Percentiles rank a stretch among this genome's conserved stretches.
These are phyloP conservation scores for Thyatira batis DNA, from an alignment of 2,888 invertebrate species.

Conservation along the genomic window DNA sequence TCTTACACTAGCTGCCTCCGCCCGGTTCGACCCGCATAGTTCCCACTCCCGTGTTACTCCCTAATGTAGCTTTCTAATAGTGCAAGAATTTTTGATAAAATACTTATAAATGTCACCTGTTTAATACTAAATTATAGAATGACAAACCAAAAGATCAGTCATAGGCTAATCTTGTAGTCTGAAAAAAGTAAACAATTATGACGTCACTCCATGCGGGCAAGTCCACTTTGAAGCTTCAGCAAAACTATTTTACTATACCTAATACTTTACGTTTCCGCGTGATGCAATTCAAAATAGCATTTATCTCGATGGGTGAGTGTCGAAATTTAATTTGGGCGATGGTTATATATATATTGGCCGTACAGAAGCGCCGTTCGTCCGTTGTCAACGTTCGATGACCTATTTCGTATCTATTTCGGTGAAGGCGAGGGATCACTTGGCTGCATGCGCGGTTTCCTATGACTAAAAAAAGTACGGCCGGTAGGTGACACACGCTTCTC, in stretches of 20 bases:
- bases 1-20: too few species aligned
- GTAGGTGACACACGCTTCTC: conserved; percentile 20
- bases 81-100: too few species aligned
- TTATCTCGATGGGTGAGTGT: neutral
- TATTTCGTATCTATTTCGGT: conserved; percentile 63
- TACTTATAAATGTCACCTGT: neutral
- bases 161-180: neutral
- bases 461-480: conserved; percentile 19
- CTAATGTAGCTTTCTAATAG: too few species aligned
- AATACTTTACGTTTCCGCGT: neutral
- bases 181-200: conserved; percentile 4
- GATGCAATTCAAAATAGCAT: neutral
- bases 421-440: conserved; percentile 41
- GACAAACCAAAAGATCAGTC: neutral
- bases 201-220: neutral
- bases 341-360: conserved; percentile 9
- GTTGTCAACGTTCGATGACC: conserved; percentile 60
- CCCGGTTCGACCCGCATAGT: too few species aligned
- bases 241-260: neutral
- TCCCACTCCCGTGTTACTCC: too few species aligned
- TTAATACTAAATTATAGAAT: neutral
- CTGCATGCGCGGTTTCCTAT: conserved; percentile 35
- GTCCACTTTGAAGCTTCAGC: conserved; percentile 1
- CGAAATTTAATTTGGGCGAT: neutral
- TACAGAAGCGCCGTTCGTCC: conserved; percentile 7